phyloP scores from a whole-genome alignment of 2,113 vertebrate genomes.

The Dasyornis broadbenti region DNA sequence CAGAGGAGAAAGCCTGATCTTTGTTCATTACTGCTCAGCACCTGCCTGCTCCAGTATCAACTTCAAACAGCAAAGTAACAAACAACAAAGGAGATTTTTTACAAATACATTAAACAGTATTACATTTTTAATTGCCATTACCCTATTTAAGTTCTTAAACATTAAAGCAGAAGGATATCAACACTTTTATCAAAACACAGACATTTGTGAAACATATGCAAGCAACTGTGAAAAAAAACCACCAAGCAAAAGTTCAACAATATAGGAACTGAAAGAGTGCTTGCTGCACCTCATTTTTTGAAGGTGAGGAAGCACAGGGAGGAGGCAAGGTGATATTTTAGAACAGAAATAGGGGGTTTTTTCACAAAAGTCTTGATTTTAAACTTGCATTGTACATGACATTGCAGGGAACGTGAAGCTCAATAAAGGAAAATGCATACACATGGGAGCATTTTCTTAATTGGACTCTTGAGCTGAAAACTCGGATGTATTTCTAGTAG shows the following conservation, averaged over 20 bases:
- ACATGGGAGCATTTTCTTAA: slow-evolving; percentile 48
- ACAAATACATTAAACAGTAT: background rate
- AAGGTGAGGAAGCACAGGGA: background rate
- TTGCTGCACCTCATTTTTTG: background rate
- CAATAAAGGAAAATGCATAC: slow-evolving; percentile 19
- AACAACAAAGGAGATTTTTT: background rate
- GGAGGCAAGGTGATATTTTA: background rate
- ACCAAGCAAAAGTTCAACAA: background rate
- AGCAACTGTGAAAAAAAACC: background rate
- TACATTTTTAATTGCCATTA: background rate
- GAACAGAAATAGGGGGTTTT: background rate
- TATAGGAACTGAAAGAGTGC: background rate
- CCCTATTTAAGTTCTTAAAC: background rate
- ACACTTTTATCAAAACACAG: background rate
- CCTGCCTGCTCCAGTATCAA: background rate
- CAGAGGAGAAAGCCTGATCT: background rate
- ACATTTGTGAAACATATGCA: background rate
- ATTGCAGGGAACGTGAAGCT: slow-evolving; percentile 3
- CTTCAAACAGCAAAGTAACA: background rate
- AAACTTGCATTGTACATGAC: background rate
- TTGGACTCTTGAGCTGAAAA: slow-evolving; percentile 25
- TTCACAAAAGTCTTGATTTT: background rate
- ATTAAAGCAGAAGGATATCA: background rate
- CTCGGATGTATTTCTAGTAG: slow-evolving; percentile 30
- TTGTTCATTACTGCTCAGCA: background rate